Conservation (phyloP, 2,888 invertebrate species). For the Dioctria linearis region DNA sequence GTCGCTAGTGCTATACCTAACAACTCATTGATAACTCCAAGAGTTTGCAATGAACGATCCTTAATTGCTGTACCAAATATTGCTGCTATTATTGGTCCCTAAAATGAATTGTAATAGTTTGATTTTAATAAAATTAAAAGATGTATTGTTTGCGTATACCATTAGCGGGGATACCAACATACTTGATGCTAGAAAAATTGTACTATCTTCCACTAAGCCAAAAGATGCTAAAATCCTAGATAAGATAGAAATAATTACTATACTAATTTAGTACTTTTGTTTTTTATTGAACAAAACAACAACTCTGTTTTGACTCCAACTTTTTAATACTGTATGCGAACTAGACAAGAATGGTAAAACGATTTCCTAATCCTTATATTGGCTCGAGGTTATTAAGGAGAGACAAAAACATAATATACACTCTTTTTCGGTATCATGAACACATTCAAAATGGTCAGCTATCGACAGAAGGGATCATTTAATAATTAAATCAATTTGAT, state of each 20-base stretch:
- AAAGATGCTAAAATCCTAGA: constrained; percentile 79
- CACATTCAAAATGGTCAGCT: no score
- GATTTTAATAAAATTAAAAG: background rate
- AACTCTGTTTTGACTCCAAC: no score
- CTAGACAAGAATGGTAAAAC: no score
- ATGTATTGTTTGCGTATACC: constrained; percentile 71
- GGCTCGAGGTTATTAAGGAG: no score
- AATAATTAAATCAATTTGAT: no score
- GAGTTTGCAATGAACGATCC: constrained; percentile 76
- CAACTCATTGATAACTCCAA: constrained; percentile 79
- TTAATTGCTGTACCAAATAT: constrained; percentile 82
- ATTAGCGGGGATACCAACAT: constrained; percentile 87
- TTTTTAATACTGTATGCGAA: no score
- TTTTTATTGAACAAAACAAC: no score
- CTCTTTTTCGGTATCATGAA: no score
- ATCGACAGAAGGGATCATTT: no score
- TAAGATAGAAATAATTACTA: constrained; percentile 53
- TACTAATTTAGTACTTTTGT: background rate
- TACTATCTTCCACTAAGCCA: constrained; percentile 82
- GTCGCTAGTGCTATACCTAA: constrained; percentile 79
- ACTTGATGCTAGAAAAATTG: constrained; percentile 82
- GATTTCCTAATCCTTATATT: no score
- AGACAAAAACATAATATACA: no score
- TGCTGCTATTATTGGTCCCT: constrained; percentile 85
- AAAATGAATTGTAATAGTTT: constrained; percentile 43